phyloP scores from a whole-genome alignment of 2,797 vertebrate species.

The Anableps anableps region DNA sequence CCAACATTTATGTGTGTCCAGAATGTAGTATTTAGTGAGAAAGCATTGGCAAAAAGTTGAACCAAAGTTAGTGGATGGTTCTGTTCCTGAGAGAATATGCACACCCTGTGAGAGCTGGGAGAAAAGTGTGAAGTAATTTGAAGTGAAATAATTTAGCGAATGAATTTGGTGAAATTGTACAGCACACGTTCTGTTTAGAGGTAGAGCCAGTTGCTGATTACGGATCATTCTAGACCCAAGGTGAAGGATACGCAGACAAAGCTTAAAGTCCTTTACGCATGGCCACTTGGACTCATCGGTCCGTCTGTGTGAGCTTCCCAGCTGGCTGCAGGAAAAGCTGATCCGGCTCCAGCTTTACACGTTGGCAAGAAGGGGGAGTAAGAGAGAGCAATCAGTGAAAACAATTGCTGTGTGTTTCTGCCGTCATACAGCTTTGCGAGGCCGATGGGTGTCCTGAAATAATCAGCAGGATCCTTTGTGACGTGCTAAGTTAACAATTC shows the following conservation, averaged over 20 bases:
- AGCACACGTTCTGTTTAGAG: constrained; percentile 19
- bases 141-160: no score
- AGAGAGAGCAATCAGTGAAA: constrained; percentile 44
- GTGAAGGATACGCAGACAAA: constrained; percentile 18
- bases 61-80: constrained; percentile 12
- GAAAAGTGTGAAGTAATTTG: constrained; percentile 36
- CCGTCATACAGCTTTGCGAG: constrained; percentile 28
- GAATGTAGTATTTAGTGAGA: constrained; percentile 45
- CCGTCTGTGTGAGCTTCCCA: constrained; percentile 14
- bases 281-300: constrained; percentile 24
- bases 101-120: constrained; percentile 24
- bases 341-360: constrained; percentile 40
- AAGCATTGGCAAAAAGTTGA: constrained; percentile 1
- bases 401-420: constrained; percentile 53
- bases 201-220: constrained; percentile 22
- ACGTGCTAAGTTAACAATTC: constrained; percentile 4
- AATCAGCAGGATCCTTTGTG: constrained; percentile 26
- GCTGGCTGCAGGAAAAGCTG: constrained; percentile 38
- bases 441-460: constrained; percentile 24
- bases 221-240: constrained; percentile 7
- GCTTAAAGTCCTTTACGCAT: constrained; percentile 10
- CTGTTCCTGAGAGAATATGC: constrained; percentile 19
- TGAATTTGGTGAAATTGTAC: not conserved
- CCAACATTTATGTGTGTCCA: constrained; percentile 30
- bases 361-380: constrained; percentile 32